These are phyloP conservation scores for Edolisoma coerulescens DNA, from an alignment of 2,113 vertebrate species.

Conservation along the genomic window DNA sequence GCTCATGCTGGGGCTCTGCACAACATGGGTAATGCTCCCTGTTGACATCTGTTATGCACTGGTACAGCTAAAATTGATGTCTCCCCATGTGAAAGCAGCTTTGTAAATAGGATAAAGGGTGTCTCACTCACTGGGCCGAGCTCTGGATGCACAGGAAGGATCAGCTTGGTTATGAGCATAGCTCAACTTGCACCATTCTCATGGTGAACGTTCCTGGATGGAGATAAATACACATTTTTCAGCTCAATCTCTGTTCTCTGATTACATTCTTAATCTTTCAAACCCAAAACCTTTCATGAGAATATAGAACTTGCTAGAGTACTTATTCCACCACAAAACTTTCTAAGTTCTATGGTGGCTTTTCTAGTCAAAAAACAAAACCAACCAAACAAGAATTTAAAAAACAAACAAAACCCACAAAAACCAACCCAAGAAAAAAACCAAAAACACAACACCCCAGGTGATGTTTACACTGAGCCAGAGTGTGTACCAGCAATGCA, in stretches of 20 bases:
- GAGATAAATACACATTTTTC: not conserved
- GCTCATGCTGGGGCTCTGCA: not conserved
- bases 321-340: not conserved
- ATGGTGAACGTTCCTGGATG: not conserved
- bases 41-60: not conserved
- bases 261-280: not conserved
- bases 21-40: not conserved
- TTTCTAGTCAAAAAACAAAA: not conserved
- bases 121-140: not conserved
- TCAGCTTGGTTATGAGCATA: not conserved
- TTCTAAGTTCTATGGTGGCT: not conserved
- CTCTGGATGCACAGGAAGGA: not conserved
- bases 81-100: not conserved
- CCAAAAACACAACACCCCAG: no score
- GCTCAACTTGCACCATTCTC: not conserved
- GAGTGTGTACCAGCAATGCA: not conserved
- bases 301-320: not conserved
- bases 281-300: not conserved
- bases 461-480: not conserved
- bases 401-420: not conserved
- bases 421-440: not conserved
- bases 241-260: not conserved
- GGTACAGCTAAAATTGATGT: not conserved
- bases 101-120: not conserved
- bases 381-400: not conserved